A percentile compares a stretch with the other conserved stretches of the same genome.
Conservation (phyloP, 2,888 invertebrate species). For the Anaspis maculata region DNA sequence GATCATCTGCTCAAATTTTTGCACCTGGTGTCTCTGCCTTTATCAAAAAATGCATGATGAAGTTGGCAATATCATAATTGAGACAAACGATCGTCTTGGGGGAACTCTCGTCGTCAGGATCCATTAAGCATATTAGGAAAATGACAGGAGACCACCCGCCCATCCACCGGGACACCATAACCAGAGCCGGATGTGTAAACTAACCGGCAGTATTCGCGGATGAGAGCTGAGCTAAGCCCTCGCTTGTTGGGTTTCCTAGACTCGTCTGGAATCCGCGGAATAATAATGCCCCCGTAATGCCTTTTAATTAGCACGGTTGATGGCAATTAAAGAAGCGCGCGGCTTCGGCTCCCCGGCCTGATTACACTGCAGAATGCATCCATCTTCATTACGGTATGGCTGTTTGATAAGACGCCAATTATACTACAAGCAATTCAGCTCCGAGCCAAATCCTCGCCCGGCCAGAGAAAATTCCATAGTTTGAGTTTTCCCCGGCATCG, state of each 20-base stretch:
- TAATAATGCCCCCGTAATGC: slow-evolving; percentile 20
- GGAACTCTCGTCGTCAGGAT: slow-evolving; percentile 11
- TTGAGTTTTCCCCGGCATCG: no score
- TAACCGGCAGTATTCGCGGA: slow-evolving; percentile 10
- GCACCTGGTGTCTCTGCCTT: no score
- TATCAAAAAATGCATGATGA: no score
- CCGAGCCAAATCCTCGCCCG: not conserved
- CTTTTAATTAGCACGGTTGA: slow-evolving; percentile 33
- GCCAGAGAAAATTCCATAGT: no score
- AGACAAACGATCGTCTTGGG: slow-evolving; percentile 13
- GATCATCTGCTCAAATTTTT: no score
- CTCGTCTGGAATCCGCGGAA: slow-evolving; percentile 10
- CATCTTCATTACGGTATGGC: slow-evolving; percentile 33
- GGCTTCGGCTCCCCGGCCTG: slow-evolving; percentile 18
- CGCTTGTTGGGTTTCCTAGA: no score
- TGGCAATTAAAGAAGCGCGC: slow-evolving; percentile 34
- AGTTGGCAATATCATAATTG: slow-evolving; percentile 13
- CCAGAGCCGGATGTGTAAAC: slow-evolving; percentile 14
- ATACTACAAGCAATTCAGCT: slow-evolving; percentile 14
- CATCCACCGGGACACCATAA: no score
- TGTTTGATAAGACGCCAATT: slow-evolving; percentile 32
- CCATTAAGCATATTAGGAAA: slow-evolving; percentile 15
- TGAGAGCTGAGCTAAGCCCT: no score
- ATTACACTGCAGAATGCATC: slow-evolving; percentile 32
- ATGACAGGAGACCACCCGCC: slow-evolving; percentile 16